Percentiles rank a stretch among this genome's conserved stretches.
Conservation (phyloP, 2,888 invertebrate species). For the Pammene fasciana region DNA sequence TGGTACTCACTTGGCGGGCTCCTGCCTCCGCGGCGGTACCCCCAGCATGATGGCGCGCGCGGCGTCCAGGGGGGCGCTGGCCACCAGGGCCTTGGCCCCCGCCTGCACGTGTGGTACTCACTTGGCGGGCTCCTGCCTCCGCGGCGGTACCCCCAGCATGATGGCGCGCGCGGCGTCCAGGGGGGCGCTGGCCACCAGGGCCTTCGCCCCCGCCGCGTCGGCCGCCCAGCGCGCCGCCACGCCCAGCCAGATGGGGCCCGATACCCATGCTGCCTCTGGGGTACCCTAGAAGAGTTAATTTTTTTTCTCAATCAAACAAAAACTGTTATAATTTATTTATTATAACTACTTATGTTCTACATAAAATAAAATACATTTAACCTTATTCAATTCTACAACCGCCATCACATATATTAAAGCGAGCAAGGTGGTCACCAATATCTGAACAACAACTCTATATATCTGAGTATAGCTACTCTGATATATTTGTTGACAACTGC, state of each 20-base stretch:
- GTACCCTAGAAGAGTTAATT: conserved; percentile 63
- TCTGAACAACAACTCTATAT: too few species aligned
- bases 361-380: too few species aligned
- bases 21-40: conserved; percentile 64
- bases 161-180: conserved; percentile 17
- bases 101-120: conserved; percentile 42
- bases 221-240: conserved; percentile 73
- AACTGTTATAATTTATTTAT: too few species aligned
- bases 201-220: conserved; percentile 46
- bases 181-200: conserved; percentile 58
- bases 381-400: too few species aligned
- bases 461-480: too few species aligned
- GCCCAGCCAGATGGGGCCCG: conserved; percentile 71
- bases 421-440: too few species aligned
- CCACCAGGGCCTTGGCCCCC: conserved; percentile 56
- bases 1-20: conserved; percentile 60
- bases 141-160: conserved; percentile 70
- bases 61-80: conserved; percentile 49
- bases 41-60: conserved; percentile 63
- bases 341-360: too few species aligned
- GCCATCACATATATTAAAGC: too few species aligned
- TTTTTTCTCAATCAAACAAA: too few species aligned
- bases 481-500: too few species aligned
- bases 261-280: conserved; percentile 56
- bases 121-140: conserved; percentile 72